Conservation (phyloP, 2,113 vertebrate species). For the Nothoprocta pentlandii region DNA sequence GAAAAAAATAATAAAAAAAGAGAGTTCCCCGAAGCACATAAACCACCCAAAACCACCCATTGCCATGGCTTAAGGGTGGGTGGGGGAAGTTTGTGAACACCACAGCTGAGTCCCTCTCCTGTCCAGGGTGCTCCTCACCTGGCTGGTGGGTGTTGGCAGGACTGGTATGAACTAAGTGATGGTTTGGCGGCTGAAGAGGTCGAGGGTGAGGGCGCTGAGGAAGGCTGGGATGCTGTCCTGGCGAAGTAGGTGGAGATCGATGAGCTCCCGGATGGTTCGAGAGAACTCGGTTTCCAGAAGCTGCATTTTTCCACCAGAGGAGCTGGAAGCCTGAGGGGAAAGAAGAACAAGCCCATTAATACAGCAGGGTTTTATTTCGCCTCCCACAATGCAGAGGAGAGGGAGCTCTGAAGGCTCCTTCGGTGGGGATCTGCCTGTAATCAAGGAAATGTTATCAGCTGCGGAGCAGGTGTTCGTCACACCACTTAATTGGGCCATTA, state of each 20-base stretch:
- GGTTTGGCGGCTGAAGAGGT: slow-evolving; percentile 96
- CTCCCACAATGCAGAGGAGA: rapidly evolving
- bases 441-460: background rate
- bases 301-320: slow-evolving; percentile 87
- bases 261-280: slow-evolving; percentile 84
- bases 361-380: background rate
- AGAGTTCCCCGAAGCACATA: background rate
- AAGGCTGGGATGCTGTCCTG: slow-evolving; percentile 98
- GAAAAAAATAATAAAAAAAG: background rate
- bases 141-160: background rate
- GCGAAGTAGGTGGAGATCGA: slow-evolving; percentile 90
- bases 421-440: background rate
- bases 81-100: background rate
- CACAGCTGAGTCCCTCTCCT: background rate
- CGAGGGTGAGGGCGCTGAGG: slow-evolving; percentile 93
- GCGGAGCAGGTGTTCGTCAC: background rate
- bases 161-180: slow-evolving; percentile 61
- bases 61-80: background rate
- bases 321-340: slow-evolving; percentile 76
- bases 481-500: background rate
- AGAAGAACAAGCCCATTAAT: background rate
- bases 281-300: slow-evolving; percentile 96
- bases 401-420: background rate
- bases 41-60: background rate
- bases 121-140: background rate